Conservation (phyloP, 2,888 invertebrate genomes). For the Anodontia alba region DNA sequence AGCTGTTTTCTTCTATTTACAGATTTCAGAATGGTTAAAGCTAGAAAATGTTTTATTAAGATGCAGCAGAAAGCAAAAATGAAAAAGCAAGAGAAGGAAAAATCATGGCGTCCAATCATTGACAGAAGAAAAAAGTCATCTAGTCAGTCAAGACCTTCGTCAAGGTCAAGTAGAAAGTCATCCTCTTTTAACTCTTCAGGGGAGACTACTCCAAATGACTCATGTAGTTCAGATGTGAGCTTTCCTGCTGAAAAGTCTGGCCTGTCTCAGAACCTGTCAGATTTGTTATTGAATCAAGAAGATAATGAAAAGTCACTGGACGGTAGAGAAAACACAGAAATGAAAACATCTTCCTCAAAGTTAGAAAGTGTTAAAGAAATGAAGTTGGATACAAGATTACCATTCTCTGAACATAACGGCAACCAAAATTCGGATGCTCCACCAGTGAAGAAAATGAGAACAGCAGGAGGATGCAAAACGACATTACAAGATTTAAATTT, state of each 20-base stretch:
- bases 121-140: slow-evolving; percentile 49
- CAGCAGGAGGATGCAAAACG: slow-evolving; percentile 15
- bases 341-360: background rate
- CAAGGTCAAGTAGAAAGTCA: slow-evolving; percentile 24
- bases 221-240: background rate
- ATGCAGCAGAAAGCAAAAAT: slow-evolving; percentile 13
- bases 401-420: background rate
- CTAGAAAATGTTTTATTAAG: slow-evolving; percentile 25
- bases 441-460: slow-evolving; percentile 49
- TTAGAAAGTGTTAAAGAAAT: background rate
- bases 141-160: slow-evolving; percentile 31
- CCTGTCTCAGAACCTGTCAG: background rate
- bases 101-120: slow-evolving; percentile 51
- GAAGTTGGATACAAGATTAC: background rate
- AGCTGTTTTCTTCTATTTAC: too few relatives aligned
- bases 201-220: background rate
- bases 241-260: background rate
- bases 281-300: background rate
- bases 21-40: slow-evolving; percentile 51
- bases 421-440: slow-evolving; percentile 13
- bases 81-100: slow-evolving; percentile 14
- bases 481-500: slow-evolving; percentile 59
- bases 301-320: background rate
- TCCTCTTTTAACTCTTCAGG: background rate
- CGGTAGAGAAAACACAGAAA: background rate